Evolutionary conservation across 2,888 invertebrate species (phyloP), one percentile per base, ranked within the genome.

Genomic region (Caradrina kadenii): DNA sequence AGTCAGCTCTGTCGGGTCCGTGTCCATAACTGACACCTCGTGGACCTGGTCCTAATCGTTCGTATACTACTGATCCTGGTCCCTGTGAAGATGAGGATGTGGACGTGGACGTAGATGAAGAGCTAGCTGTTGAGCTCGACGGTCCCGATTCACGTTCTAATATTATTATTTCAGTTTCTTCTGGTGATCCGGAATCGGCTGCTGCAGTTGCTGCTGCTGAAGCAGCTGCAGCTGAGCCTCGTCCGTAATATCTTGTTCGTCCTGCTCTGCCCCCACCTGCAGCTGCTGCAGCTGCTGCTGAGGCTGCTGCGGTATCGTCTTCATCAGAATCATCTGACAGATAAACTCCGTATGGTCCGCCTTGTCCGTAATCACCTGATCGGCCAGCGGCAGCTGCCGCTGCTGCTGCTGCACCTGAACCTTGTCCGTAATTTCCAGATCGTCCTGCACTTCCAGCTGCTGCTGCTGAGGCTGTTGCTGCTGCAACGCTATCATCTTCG

Each of bases 401-500:
- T 13, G 31, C 19, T 19, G 45, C 55, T 31, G 45, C 59, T 54
- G 66, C 50, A 1, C 49, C 53, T 1, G 53, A 19, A 1, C 52
- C 53, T 31, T 1, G 31, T 35, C 65, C 26, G 42, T 13, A 17
- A 10, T 31, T 2, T 8, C 55, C 48, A 55, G 70, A 55, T 26
- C 60, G 50, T n/a, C 64, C 54, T 52, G 49, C 8, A 19, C 52
- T 58, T 52, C 60, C 56, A 21, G 63, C 55, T 19, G 58, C 42
- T 42, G 53, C 45, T 26, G 79, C 73, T 26, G 61, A 21, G 35
- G 55, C 42, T 1, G 45, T 45, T 54, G 54, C 58, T 11, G 77
- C 63, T 19, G 72, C 58, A n/a, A 76, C 50, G 19, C 15, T 13
- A 17, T 22, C 17, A 1, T 15, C 39, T 39, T 39, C 39, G 8